phyloP scores from a whole-genome alignment of 2,113 vertebrate species.

The Genyomyrus donnyi region DNA sequence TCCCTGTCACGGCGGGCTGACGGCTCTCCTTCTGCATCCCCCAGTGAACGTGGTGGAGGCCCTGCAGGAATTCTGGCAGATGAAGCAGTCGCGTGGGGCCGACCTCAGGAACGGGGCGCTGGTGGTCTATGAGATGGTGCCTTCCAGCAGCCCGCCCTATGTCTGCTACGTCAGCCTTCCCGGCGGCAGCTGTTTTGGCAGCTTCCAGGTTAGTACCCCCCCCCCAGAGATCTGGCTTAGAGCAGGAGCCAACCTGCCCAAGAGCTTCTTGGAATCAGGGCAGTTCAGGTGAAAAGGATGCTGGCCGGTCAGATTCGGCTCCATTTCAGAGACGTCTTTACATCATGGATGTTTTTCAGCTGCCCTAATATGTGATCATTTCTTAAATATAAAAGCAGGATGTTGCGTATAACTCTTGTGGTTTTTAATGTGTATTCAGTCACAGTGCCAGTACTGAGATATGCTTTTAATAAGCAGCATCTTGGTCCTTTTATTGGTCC shows the following conservation, averaged over 20 bases:
- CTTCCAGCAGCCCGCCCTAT: constrained; percentile 85
- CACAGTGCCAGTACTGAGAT: neutral
- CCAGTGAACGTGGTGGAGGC: constrained; percentile 96
- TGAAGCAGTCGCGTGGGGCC: constrained; percentile 90
- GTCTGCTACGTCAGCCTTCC: constrained; percentile 94
- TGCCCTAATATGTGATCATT: neutral
- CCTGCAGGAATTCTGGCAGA: constrained; percentile 98
- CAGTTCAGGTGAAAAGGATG: neutral
- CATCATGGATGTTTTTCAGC: neutral
- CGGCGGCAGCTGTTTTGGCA: constrained; percentile 95
- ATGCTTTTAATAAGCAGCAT: neutral
- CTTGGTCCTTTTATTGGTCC: neutral
- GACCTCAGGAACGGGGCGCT: constrained; percentile 91
- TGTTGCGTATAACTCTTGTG: neutral
- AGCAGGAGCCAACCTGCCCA: neutral
- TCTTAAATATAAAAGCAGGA: neutral
- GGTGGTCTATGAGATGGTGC: constrained; percentile 98
- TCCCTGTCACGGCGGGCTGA: neutral
- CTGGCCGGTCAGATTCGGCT: neutral
- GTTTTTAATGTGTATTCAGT: neutral
- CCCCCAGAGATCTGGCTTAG: neutral
- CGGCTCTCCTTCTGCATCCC: neutral
- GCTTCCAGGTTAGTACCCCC: constrained; percentile 77
- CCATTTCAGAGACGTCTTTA: neutral
- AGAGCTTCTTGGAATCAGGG: neutral